Conservation (phyloP, 2,888 invertebrate genomes). For the Flabesymbios commensalis region DNA sequence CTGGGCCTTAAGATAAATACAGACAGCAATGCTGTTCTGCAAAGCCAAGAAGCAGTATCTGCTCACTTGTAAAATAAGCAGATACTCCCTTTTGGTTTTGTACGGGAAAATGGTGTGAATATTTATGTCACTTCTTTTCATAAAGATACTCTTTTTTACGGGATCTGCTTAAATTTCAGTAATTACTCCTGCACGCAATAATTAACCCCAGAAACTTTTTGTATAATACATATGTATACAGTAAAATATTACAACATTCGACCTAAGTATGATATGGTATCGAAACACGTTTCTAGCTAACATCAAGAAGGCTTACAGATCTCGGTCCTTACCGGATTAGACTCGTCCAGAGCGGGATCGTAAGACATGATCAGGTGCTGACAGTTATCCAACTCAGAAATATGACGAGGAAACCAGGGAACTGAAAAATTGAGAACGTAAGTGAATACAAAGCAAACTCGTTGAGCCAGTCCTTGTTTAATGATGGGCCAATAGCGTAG, state of each 20-base stretch:
- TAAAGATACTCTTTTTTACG: no score
- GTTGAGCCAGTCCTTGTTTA: no score
- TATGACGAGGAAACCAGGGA: constrained; percentile 91
- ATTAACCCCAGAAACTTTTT: not conserved
- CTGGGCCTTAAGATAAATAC: no score
- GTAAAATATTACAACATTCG: not conserved
- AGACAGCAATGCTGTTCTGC: no score
- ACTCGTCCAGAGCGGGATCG: constrained; percentile 86
- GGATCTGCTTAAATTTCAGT: not conserved
- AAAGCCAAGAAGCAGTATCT: no score
- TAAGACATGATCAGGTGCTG: constrained; percentile 97
- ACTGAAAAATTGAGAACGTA: constrained; percentile 11
- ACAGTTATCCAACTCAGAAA: constrained; percentile 84
- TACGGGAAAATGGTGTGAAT: no score
- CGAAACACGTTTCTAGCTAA: not conserved
- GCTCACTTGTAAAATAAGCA: no score
- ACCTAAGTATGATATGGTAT: not conserved
- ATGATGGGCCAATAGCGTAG: no score
- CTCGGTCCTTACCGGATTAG: constrained; percentile 81
- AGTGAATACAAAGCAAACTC: not conserved
- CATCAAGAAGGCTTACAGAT: not conserved
- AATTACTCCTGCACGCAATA: no score
- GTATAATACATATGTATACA: constrained; percentile 4
- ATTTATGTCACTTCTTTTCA: no score
- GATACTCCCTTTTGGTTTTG: no score